Base-by-base conservation (phyloP, 2,888 invertebrate genomes). In the Acronicta psi region DNA sequence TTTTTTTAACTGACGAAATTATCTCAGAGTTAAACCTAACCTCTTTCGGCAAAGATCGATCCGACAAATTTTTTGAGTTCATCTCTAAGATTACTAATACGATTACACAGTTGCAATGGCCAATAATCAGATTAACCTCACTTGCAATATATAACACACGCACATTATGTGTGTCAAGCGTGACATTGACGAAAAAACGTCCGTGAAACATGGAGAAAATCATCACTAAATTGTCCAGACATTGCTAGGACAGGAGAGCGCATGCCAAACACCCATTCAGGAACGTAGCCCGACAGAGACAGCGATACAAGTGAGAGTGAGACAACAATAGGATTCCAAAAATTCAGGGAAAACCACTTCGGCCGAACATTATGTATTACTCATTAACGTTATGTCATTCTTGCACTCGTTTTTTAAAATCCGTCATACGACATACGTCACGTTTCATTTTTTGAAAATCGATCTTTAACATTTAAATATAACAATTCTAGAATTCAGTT, bases 191-290 rank as follows among this genome's bases (percentile, higher is more conserved):
- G 38, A 66, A 66, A 59, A 69, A 65, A 56, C 42, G 46, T 51
- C 59, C 57, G 43, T 57, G 71, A 70, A 67, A 57, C 41, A 43
- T 46, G 20, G 44, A 36, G 50, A 62, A 75, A 60, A 58, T 56
- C 42, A 56, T 69, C 37, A 58, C 47, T 44, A 66, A 59, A 65
- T 61, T 17, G 65, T 69, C 77, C 77, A 75, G 56, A 78, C 77
- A 69, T 56, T 8, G 56, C 53, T 56, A 57, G 47, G 56, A 47
- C 2, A 52, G 34, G 18, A 72, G 43, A 65, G 92, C 93, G 93
- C 93, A 92, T 91, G 92, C 82, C 77, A 87, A 80, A 81, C 73
- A 75, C 81, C 85, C 90, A 92, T 93, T 92, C 84, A 91, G 88
- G 86, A 90, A 90, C 78, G 82, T 70, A 69, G 73, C 56, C 31